Conservation (phyloP, 64 coral and sea anemone genomes). For the Pocillopora damicornis region DNA sequence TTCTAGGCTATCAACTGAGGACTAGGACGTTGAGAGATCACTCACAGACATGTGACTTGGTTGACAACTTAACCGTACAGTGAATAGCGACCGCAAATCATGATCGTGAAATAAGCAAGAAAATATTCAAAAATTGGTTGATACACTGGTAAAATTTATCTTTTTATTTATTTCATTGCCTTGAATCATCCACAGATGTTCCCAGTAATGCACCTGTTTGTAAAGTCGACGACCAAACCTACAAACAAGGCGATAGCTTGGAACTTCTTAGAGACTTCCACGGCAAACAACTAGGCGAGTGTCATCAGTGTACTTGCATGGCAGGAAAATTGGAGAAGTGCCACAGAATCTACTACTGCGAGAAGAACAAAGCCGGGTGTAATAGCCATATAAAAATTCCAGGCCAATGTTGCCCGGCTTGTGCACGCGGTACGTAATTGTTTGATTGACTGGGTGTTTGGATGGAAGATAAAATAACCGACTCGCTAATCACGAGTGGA, state of each 20-base stretch:
- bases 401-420: slow-evolving; percentile 19
- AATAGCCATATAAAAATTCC: neutral
- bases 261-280: neutral
- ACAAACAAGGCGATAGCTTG: slow-evolving; percentile 22
- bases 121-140: no score
- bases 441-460: neutral
- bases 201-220: slow-evolving; percentile 4
- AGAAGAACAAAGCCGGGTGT: slow-evolving; percentile 7
- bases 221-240: neutral
- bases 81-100: no score
- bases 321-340: neutral
- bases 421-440: neutral
- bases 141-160: no score
- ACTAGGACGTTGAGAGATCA: no score
- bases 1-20: no score
- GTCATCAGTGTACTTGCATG: slow-evolving; percentile 28
- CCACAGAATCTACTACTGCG: slow-evolving; percentile 37
- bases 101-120: no score
- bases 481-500: no score
- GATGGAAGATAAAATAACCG: no score
- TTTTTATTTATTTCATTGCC: neutral
- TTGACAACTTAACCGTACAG: no score
- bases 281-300: neutral
- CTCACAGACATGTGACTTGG: no score
- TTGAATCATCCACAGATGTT: neutral